phyloP scores from a whole-genome alignment of 2,888 invertebrate species.

The Dynastes grantii region DNA sequence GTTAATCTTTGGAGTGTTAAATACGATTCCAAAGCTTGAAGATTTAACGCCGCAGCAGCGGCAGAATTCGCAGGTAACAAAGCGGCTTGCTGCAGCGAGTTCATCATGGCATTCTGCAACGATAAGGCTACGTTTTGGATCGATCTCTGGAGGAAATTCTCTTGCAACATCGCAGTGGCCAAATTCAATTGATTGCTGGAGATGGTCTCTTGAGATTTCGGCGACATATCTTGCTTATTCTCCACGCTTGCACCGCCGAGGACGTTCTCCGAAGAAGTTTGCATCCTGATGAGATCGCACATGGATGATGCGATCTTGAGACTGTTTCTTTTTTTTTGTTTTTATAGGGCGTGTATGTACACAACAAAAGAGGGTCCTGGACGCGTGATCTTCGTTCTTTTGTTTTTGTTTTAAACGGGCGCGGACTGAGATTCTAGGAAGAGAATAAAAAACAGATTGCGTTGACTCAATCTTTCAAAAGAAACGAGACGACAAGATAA shows the following conservation, averaged over 20 bases:
- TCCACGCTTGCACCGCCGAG: conserved; percentile 46
- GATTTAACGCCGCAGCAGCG: conserved; percentile 87
- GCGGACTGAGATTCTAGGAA: conserved; percentile 22
- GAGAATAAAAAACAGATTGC: conserved; percentile 24
- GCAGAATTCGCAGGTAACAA: conserved; percentile 87
- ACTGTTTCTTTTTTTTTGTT: conserved; percentile 20
- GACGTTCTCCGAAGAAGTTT: conserved; percentile 55
- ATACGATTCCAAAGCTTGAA: conserved; percentile 90
- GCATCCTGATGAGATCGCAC: conserved; percentile 53
- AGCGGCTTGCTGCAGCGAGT: conserved; percentile 88
- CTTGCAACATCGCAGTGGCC: conserved; percentile 76
- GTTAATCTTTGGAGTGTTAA: conserved; percentile 87
- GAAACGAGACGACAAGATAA: not conserved
- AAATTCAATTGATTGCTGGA: conserved; percentile 68
- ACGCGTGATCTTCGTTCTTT: not conserved
- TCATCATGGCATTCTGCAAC: conserved; percentile 88
- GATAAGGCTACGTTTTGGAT: conserved; percentile 85
- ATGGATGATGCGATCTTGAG: conserved; percentile 6
- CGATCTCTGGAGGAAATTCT: conserved; percentile 75
- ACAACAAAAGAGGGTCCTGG: conserved; percentile 8
- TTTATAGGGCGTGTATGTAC: conserved; percentile 1
- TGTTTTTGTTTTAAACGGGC: conserved; percentile 10
- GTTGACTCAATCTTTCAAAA: conserved; percentile 26
- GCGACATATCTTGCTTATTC: conserved; percentile 53
- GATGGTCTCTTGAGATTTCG: conserved; percentile 59